phyloP scores from a whole-genome alignment of 2,797 vertebrate species.

The Sebastes kiyomatsui region DNA sequence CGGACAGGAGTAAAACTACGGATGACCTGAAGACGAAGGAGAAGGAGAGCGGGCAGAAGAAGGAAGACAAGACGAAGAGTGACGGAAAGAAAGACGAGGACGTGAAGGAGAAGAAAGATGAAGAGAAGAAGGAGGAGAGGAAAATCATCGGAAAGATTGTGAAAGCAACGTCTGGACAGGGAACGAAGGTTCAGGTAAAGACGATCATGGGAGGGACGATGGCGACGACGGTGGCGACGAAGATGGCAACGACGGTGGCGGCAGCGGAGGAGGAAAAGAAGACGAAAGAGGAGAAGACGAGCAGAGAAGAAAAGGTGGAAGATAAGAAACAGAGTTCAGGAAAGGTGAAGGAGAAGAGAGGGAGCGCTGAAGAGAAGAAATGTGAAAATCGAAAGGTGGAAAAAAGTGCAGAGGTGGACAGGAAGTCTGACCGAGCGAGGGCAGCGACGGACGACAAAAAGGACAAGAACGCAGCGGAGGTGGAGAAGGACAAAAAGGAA shows the following conservation, averaged over 20 bases:
- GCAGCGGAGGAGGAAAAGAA: neutral
- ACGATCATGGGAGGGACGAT: slow-evolving; percentile 54
- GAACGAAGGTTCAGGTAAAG: slow-evolving; percentile 63
- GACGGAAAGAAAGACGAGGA: no score
- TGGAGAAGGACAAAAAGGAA: no score
- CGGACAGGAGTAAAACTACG: no score
- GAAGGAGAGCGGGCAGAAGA: no score
- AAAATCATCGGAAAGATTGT: slow-evolving; percentile 76
- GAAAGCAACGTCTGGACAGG: slow-evolving; percentile 38
- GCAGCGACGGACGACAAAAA: neutral
- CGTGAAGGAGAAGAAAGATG: neutral
- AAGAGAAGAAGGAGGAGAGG: slow-evolving; percentile 36
- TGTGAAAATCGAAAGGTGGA: neutral
- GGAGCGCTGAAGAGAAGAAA: neutral
- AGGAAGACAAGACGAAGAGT: no score
- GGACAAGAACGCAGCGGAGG: neutral
- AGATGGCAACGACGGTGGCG: rapidly evolving
- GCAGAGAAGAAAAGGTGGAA: neutral
- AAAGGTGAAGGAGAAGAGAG: neutral
- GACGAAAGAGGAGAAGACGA: neutral
- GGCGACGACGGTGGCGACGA: no score
- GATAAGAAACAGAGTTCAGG: neutral
- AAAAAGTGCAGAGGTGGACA: neutral
- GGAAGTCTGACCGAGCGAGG: neutral
- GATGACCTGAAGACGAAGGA: no score